Percentiles rank a stretch among this genome's conserved stretches.
Conservation (phyloP, 2,113 vertebrate genomes). For the Poicephalus gulielmi region DNA sequence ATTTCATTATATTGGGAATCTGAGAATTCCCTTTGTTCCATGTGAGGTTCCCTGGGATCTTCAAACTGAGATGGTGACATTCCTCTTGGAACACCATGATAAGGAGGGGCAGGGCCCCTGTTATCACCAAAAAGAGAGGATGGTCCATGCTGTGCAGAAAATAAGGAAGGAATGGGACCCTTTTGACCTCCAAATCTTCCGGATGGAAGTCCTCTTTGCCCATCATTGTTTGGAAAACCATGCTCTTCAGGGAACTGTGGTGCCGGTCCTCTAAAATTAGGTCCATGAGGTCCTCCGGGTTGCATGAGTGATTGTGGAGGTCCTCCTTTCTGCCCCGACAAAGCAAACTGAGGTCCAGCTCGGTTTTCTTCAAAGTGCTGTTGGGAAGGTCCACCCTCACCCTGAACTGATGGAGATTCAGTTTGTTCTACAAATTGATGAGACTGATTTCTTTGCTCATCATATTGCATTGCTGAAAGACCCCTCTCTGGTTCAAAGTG, state of each 20-base stretch:
- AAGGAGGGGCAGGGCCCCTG: conserved; percentile 79
- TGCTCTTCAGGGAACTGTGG: conserved; percentile 75
- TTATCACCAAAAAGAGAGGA: conserved; percentile 78
- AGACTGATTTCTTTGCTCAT: conserved; percentile 61
- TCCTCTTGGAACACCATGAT: conserved; percentile 81
- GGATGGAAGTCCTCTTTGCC: conserved; percentile 76
- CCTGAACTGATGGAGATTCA: not conserved
- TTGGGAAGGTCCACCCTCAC: conserved; percentile 58
- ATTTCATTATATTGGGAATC: conserved; percentile 80
- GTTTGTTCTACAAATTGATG: conserved; percentile 60
- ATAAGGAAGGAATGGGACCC: conserved; percentile 82
- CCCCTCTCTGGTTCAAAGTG: conserved; percentile 57
- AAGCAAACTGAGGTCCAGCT: not conserved
- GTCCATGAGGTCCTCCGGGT: conserved; percentile 70
- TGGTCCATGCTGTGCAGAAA: conserved; percentile 83
- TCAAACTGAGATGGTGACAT: conserved; percentile 80
- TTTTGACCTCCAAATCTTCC: conserved; percentile 83
- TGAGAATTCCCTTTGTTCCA: conserved; percentile 76
- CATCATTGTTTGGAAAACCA: conserved; percentile 72
- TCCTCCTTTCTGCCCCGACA: conserved; percentile 68
- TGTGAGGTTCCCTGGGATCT: conserved; percentile 75
- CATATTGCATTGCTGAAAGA: conserved; percentile 40
- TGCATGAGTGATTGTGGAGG: conserved; percentile 76
- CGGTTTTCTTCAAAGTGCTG: conserved; percentile 64
- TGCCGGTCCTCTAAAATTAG: conserved; percentile 80